Conservation (phyloP, 1,140 invertebrate genomes). For the Drosophila sechellia region DNA sequence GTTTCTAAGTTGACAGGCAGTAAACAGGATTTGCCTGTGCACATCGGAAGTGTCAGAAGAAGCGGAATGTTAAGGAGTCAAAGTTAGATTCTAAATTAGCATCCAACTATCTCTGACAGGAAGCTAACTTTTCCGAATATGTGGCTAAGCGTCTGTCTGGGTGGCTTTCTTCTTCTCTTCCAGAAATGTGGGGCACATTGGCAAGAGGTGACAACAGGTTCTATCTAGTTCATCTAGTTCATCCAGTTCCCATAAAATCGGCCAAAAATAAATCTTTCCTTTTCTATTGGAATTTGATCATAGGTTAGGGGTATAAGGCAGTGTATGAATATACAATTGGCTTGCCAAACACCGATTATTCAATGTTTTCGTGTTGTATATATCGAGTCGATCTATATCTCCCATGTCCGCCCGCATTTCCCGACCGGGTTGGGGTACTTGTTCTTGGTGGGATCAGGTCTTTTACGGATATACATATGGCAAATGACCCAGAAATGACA, state of each 20-base stretch:
- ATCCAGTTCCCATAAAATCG: neutral
- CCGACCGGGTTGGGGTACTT: slow-evolving; percentile 19
- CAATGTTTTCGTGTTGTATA: too few species aligned
- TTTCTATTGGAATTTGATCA: neutral
- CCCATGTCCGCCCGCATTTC: slow-evolving; percentile 1
- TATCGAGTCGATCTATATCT: neutral
- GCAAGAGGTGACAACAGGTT: slow-evolving; percentile 18
- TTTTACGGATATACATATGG: slow-evolving; percentile 12
- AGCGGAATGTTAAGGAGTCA: slow-evolving; percentile 35
- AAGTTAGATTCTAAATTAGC: slow-evolving; percentile 50
- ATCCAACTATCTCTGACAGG: slow-evolving; percentile 50
- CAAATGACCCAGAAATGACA: slow-evolving; percentile 75
- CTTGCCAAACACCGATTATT: too few species aligned
- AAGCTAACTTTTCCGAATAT: slow-evolving; percentile 39
- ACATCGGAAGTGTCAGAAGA: slow-evolving; percentile 53
- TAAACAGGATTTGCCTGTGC: slow-evolving; percentile 73
- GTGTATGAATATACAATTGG: neutral
- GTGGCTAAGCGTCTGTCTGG: neutral
- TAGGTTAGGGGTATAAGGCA: neutral
- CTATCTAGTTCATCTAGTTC: slow-evolving; percentile 5
- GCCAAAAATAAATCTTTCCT: neutral
- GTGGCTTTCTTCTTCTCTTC: slow-evolving; percentile 13
- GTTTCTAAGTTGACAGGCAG: slow-evolving; percentile 79
- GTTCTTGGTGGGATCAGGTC: slow-evolving; percentile 12
- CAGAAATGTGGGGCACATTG: slow-evolving; percentile 45